Evolutionary conservation across 2,113 vertebrate genomes (phyloP), one percentile per base, ranked within the genome.

Genomic region (Agapornis roseicollis): DNA sequence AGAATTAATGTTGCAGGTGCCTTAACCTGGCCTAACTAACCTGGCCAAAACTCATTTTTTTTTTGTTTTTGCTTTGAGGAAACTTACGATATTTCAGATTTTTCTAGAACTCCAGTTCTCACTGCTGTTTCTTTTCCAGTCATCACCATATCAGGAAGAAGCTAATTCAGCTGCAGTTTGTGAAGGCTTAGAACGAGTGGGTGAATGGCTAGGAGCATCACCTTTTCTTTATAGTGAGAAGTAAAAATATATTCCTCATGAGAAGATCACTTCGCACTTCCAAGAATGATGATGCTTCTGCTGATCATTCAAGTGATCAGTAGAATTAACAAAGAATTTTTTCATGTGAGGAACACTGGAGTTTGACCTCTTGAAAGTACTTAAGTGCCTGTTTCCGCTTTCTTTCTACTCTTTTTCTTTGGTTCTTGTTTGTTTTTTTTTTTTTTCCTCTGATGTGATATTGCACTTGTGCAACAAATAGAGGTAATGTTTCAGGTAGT

Each of bases 151-250:
- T 18, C 13, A 80, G 55, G 55, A 66, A 88, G 42, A 52, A 88
- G 35, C 4, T 68, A 71, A 55, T 0, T 2, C 0, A 0, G 16
- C 33, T 80, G 53, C 55, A 66, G 17, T 65, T 52, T 52, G 22
- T 35, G 60, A 44, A 61, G 35, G 13, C 11, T 70, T 78, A 47
- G 42, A 13, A 12, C 33, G 33, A 28, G 20, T 33, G n/a, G 7
- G 6, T 80, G 27, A 39, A 78, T 68, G 80, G 58, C 11, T 60
- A 92, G 16, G 6, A 76, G 13, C 31, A 55, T 17, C 5, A 22
- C 37, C 10, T 60, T 19, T 10, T 78, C 49, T 85, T 50, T 42
- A 47, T 9, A 8, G 11, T 63, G 19, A 28, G 35, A 82, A 72
- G 31, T 91, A 42, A 69, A 80, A 79, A 6, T 84, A 44, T 29